Conservation (phyloP, 2,113 vertebrate species). For the Labrus mixtus region DNA sequence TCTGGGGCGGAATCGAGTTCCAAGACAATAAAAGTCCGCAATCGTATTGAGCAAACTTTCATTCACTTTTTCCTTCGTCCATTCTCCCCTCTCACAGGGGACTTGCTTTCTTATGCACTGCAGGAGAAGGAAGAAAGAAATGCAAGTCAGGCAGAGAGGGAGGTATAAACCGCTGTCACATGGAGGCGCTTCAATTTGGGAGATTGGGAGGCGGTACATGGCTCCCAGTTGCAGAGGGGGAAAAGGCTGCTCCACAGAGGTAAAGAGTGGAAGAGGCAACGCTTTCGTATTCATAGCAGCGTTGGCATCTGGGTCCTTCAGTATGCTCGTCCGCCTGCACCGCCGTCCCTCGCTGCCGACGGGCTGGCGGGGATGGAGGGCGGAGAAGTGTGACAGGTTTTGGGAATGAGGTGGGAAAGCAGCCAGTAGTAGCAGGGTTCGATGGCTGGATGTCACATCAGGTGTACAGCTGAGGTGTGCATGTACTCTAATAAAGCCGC, state of each 20-base stretch:
- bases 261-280: conserved; percentile 4
- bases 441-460: conserved; percentile 50
- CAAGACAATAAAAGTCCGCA: neutral
- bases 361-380: conserved; percentile 28
- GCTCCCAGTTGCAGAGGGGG: conserved; percentile 1
- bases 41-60: neutral
- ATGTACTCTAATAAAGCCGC: conserved; percentile 7
- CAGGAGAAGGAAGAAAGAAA: conserved; percentile 5
- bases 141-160: conserved; percentile 1
- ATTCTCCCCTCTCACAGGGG: neutral
- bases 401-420: conserved; percentile 59
- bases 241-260: neutral
- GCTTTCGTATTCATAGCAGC: conserved; percentile 64
- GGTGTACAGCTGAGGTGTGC: conserved; percentile 19
- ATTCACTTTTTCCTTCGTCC: neutral
- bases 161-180: neutral
- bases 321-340: conserved; percentile 11
- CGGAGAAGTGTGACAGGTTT: conserved; percentile 66
- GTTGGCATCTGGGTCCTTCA: conserved; percentile 38
- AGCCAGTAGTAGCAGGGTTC: conserved; percentile 14
- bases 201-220: neutral
- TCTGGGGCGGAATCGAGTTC: conserved; percentile 18
- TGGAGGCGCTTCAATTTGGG: neutral
- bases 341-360: conserved; percentile 30
- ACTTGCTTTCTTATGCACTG: neutral